Base-by-base conservation (phyloP, 2,797 vertebrate genomes). In the Amniataba percoides region DNA sequence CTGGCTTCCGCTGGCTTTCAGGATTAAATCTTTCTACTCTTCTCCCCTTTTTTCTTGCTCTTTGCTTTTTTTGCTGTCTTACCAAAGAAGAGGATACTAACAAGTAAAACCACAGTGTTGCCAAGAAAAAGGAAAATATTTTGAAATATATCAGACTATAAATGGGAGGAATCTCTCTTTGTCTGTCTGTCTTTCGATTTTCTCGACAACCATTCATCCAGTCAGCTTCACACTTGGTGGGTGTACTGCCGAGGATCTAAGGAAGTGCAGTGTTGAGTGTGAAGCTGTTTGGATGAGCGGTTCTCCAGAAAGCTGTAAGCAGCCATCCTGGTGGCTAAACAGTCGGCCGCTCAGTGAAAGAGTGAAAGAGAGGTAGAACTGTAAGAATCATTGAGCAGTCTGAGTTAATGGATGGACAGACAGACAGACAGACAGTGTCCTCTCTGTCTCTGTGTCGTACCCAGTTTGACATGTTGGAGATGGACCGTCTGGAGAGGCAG, bases 391-490 rank as follows among this genome's bases (percentile, higher is more conserved):
- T 16, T 27, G 21, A 43, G 31, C 56, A 42, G 56, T 23, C 1
- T 56, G 3, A 55, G 25, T 60, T 68, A 39, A 4, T 56, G 8
- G 45, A 4, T 56, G 8, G 45, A 51, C 1, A 21, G 27, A 31
- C 27, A 25, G 36, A 64, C 43, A 25, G 36, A 71, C 31, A 15
- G 1, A 7, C 4, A 18, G 18, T 34, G 2, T 70, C 48, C 3
- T 25, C 36, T 78, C 13, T 39, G 4, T 78, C 1, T 83, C 14
- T 82, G 40, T 72, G 62, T 39, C 45, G 34, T 72, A 5, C 81
- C 13, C 79, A 99, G 98, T 99, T 99, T 85, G 98, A 99, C 93
- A 96, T 99, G 96, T 78, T 99, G 83, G 98, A 99, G 86, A 99
- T 99, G 98, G 98, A 99, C 78, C 97, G 98, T 23, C 90, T 99